A percentile compares a stretch with the other conserved stretches of the same genome.
These are phyloP conservation scores for Nemopilema nomurai DNA, from an alignment of 30 jellyfish, hydroid and myxozoan genomes.

Conservation along the genomic window DNA sequence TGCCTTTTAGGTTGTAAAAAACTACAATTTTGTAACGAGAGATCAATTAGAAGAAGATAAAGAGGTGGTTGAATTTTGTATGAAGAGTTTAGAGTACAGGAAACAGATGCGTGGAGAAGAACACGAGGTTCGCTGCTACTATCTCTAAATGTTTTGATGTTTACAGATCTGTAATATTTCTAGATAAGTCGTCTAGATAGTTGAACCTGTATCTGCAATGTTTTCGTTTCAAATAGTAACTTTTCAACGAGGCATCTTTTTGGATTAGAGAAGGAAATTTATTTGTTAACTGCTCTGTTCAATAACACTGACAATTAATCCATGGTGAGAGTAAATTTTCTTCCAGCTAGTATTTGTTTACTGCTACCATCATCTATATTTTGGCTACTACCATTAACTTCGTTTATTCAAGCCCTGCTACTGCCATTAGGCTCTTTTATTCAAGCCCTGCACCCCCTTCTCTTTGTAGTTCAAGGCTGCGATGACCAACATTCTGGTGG, in stretches of 20 bases:
- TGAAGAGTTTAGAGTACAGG: constrained; percentile 68
- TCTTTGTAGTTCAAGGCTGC: constrained; percentile 79
- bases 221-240: too few relatives aligned
- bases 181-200: too few relatives aligned
- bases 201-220: too few relatives aligned
- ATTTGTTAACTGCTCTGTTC: too few relatives aligned
- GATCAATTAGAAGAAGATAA: constrained; percentile 84
- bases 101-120: constrained; percentile 70
- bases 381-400: constrained; percentile 12
- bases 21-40: constrained; percentile 84
- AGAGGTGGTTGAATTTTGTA: constrained; percentile 82
- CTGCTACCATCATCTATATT: too few relatives aligned
- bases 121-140: constrained; percentile 83
- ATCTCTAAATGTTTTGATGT: too few relatives aligned
- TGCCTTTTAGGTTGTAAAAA: constrained; percentile 77
- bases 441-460: neutral
- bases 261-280: too few relatives aligned
- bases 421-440: neutral
- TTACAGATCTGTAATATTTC: too few relatives aligned
- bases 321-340: too few relatives aligned
- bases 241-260: too few relatives aligned
- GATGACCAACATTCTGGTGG: constrained; percentile 62
- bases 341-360: too few relatives aligned
- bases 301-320: too few relatives aligned
- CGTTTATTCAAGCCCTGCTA: neutral